These are phyloP conservation scores for Cyprinodon tularosa DNA, from an alignment of 2,113 vertebrate species.

Conservation along the genomic window DNA sequence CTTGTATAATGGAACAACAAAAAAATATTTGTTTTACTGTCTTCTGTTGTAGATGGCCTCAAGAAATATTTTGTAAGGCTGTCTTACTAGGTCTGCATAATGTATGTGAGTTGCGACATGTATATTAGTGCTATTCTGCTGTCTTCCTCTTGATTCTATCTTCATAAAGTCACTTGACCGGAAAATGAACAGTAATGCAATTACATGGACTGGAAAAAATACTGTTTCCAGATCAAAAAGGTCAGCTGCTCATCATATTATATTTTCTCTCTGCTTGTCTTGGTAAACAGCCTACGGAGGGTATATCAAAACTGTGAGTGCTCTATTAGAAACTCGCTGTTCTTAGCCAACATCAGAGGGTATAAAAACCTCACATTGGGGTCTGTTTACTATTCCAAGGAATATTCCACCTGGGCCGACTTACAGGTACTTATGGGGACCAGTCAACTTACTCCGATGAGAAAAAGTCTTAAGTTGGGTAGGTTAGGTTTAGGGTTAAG, in stretches of 20 bases:
- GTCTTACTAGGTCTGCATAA: slow-evolving; percentile 56
- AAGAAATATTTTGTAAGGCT: slow-evolving; percentile 44
- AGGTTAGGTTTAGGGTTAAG: too few species aligned
- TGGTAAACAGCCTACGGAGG: slow-evolving; percentile 21
- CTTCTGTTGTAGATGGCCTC: slow-evolving; percentile 38
- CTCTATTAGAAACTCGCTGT: not conserved
- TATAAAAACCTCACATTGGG: slow-evolving; percentile 6
- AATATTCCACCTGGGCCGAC: too few species aligned
- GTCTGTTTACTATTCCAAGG: too few species aligned
- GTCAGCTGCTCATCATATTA: slow-evolving; percentile 54
- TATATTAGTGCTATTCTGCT: slow-evolving; percentile 52
- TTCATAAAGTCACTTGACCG: slow-evolving; percentile 56
- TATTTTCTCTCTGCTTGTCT: slow-evolving; percentile 42
- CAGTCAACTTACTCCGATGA: too few species aligned
- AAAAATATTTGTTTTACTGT: slow-evolving; percentile 32
- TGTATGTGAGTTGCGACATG: slow-evolving; percentile 61
- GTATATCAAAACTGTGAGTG: not conserved
- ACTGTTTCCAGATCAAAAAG: slow-evolving; percentile 60
- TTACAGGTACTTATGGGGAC: too few species aligned
- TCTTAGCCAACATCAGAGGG: not conserved
- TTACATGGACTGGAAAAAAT: slow-evolving; percentile 64
- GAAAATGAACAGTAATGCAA: slow-evolving; percentile 67
- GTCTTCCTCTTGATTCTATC: slow-evolving; percentile 48
- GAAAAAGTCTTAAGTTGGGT: too few species aligned
- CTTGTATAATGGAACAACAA: too few species aligned